Conservation (phyloP, 2,888 invertebrate genomes). For the Tipula helvola region DNA sequence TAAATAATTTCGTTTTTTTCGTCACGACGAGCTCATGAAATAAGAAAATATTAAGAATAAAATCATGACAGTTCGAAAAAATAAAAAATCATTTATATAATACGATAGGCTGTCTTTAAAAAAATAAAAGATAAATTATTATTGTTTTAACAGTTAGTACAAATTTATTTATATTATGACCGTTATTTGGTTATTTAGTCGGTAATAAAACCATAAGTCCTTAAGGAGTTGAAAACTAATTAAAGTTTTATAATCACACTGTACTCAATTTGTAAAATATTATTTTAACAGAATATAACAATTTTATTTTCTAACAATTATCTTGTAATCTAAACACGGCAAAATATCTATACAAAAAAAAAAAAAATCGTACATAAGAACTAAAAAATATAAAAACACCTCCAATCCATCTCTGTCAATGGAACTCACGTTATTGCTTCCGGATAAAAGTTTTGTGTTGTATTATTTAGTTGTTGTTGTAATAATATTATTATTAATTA, state of each 20-base stretch:
- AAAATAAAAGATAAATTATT: neutral
- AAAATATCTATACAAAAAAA: neutral
- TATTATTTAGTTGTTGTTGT: neutral
- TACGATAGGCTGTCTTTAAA: neutral
- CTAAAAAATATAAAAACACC: neutral
- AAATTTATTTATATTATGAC: neutral
- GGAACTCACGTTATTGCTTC: neutral
- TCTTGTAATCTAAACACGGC: neutral
- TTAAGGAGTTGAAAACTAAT: neutral
- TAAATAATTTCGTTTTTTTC: neutral
- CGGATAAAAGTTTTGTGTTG: neutral
- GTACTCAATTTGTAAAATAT: neutral
- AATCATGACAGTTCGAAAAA: neutral
- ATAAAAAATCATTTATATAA: neutral
- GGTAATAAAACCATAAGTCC: neutral
- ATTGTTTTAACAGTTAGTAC: neutral
- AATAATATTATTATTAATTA: neutral
- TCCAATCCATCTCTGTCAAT: neutral
- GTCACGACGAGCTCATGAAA: neutral
- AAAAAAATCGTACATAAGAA: neutral
- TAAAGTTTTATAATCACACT: neutral
- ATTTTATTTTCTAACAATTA: neutral
- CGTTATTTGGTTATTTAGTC: neutral
- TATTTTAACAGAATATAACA: neutral
- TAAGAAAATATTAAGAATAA: neutral